Evolutionary conservation across 2,113 vertebrate species (phyloP).

Genomic region (Cromileptes altivelis): DNA sequence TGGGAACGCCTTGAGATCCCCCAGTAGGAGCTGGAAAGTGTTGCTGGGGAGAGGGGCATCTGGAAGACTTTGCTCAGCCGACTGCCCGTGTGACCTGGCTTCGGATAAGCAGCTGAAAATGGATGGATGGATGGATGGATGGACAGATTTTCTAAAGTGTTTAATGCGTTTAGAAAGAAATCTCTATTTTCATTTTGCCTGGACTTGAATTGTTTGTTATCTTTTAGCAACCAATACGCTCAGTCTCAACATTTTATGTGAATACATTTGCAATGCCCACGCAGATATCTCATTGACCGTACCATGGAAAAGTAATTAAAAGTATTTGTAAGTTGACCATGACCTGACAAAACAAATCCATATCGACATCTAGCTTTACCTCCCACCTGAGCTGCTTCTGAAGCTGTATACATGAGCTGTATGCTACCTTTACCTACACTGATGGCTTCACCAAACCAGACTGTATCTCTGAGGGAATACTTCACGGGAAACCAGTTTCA

Average conservation of each 20-base stretch:
- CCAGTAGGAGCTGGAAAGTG: no score
- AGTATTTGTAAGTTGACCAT: neutral
- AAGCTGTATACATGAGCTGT: neutral
- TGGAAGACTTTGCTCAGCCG: no score
- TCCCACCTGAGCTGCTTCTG: neutral
- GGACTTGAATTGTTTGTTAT: neutral
- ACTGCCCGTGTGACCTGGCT: no score
- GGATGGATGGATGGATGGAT: no score
- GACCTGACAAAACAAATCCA: conserved; percentile 10
- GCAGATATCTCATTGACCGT: neutral
- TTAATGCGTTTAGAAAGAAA: no score
- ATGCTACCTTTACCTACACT: conserved; percentile 6
- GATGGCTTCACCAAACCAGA: neutral
- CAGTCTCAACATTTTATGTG: neutral
- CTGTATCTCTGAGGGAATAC: neutral
- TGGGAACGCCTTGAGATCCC: no score
- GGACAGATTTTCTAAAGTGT: no score
- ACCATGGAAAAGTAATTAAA: no score
- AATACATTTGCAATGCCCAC: neutral
- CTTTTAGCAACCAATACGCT: neutral
- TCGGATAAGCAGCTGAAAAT: no score
- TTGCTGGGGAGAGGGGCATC: no score
- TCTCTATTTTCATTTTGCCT: no score
- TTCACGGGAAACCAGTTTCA: neutral
- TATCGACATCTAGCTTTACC: neutral